Evolutionary conservation across 1,140 invertebrate species (phyloP), one percentile per base, ranked within the genome.

Genomic region (Scaptomyza pallida): DNA sequence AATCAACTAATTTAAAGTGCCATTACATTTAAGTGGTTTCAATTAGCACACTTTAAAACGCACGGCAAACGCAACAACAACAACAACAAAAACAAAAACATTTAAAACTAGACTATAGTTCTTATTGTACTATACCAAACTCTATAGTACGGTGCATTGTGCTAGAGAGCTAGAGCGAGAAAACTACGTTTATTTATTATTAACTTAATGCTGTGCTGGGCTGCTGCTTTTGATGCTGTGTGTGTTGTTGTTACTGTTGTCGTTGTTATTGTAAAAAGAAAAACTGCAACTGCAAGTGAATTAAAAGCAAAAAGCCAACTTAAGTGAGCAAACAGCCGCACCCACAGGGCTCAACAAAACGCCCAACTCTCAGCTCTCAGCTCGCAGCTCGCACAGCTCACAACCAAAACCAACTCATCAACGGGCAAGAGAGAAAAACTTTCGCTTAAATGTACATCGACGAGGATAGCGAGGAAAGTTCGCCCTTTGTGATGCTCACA

Each of bases 391-490:
- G n/a, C 64, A 35, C 12, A 48, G 17, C 35, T 16, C 2, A 62
- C 48, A 54, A 50, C 51, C 51, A 74, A 60, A 54, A 54, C 30
- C 40, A 44, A 72, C 55, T 67, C 55, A 60, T 67, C 69, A 60
- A 55, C 55, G 45, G 52, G 37, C 5, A 59, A 73, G 62, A 73
- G 62, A 68, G 77, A 56, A 63, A 82, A 86, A 85, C 82, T 82
- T 86, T 88, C 71, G 75, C 72, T 86, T 90, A 90, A 90, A 90
- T 90, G 89, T 90, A 90, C 75, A 88, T 88, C 82, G 89, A 89
- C 83, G 83, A 90, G 73, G 90, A 91, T 70, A 91, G 89, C 76
- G 90, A 91, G 81, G 90, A 91, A 80, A 90, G 90, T 81, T 90
- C 88, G 71, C 88, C 90, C 69, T 91, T 91, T 91, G 78, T 91